Base-by-base conservation (phyloP, 2,113 vertebrate species). In the Sus scrofa region DNA sequence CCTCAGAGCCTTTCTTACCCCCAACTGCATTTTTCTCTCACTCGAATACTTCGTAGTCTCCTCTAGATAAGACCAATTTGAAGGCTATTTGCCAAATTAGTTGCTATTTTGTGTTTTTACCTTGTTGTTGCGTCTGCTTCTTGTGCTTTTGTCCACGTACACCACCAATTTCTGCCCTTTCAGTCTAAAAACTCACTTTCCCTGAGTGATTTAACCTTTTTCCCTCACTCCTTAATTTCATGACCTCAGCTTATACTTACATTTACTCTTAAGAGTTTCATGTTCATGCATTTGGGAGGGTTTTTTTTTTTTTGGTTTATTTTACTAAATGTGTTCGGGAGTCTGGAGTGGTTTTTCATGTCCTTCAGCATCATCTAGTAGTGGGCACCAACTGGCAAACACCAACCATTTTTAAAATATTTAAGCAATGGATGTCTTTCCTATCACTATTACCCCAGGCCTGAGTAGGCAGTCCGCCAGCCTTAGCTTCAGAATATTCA, bases 71-170 rank as follows among this genome's bases (percentile, higher is more conserved):
- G 70, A 58, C 34, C 50, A 63, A 16, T 86, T 91, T 75, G 9
- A 91, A 68, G 67, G 58, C 73, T 75, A 0, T 94, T 95, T 88
- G 65, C 60, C 56, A 78, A 63, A 62, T 85, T 94, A 62, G 87
- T 88, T 89, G 58, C 37, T 89, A 77, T 37, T 92, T 89, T 93
- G 37, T 73, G 62, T 82, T 94, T 96, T 87, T 39, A 71, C 50
- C 82, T 84, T 85, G 37, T n/a, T 34, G 32, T 94, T 95, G 84
- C 79, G 84, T 94, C 44, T 92, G 19, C 32, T 65, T 95, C 91
- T 70, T 22, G 30, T 91, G 50, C 62, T 13, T 92, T 92, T 85
- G 91, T 81, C 52, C 77, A 87, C 52, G n/a, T n/a, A 24, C 24
- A 39, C 34, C 30, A 60, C 44, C 86, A 68, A 85, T 97, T 78